These are phyloP conservation scores for Oedothorax gibbosus DNA, from an alignment of 1,140 invertebrate genomes.

Conservation along the genomic window DNA sequence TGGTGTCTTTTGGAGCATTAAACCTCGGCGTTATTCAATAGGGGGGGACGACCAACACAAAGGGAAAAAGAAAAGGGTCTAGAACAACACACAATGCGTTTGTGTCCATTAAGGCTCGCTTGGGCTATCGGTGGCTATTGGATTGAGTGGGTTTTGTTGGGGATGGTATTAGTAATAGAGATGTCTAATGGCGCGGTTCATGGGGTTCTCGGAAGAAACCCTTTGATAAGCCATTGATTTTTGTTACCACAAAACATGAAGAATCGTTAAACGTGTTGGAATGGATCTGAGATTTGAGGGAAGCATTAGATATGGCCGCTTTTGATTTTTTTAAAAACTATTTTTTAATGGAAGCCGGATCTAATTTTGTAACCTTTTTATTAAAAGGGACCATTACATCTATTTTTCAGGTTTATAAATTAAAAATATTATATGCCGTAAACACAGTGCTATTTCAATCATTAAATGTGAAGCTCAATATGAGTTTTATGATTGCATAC, in stretches of 20 bases:
- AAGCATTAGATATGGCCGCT: too few species aligned
- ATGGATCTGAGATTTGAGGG: too few species aligned
- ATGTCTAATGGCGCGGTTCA: neutral
- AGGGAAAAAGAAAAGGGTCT: constrained; percentile 51
- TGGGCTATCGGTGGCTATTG: constrained; percentile 19
- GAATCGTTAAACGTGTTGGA: neutral
- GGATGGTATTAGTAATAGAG: too few species aligned
- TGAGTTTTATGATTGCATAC: too few species aligned
- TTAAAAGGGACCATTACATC: too few species aligned
- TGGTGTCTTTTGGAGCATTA: constrained; percentile 62
- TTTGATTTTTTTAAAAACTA: too few species aligned
- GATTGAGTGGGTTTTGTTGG: neutral
- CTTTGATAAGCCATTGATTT: neutral
- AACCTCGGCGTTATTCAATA: constrained; percentile 51
- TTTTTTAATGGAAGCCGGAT: too few species aligned
- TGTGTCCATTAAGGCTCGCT: constrained; percentile 40
- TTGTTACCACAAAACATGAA: neutral
- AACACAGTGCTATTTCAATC: too few species aligned
- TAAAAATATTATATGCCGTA: too few species aligned
- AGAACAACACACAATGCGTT: constrained; percentile 58
- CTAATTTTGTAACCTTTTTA: too few species aligned
- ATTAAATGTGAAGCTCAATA: too few species aligned
- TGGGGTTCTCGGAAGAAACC: neutral
- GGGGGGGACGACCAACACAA: constrained; percentile 19
- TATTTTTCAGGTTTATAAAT: too few species aligned